A percentile compares a stretch with the other conserved stretches of the same genome.
Conservation (phyloP, 2,113 vertebrate genomes). For the Montifringilla adamsi region DNA sequence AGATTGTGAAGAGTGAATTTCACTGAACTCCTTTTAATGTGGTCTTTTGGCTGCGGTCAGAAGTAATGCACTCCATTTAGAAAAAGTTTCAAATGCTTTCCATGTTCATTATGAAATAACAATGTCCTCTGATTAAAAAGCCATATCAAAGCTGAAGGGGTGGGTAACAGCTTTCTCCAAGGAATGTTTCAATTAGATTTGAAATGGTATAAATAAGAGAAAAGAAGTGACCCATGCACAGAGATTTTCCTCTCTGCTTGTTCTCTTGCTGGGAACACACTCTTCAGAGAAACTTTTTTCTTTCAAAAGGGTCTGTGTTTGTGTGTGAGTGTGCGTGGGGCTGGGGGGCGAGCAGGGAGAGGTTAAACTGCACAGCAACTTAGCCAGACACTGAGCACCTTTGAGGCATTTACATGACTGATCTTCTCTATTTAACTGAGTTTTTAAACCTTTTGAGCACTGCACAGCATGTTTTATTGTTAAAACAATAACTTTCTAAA, state of each 20-base stretch:
- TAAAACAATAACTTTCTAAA: conserved; percentile 23
- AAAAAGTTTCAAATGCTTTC: conserved; percentile 62
- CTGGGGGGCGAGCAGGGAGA: background rate
- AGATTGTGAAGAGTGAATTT: background rate
- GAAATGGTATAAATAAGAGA: background rate
- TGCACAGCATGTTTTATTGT: background rate
- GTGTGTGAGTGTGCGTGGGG: background rate
- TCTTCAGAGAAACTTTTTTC: background rate
- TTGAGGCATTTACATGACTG: background rate
- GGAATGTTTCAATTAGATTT: conserved; percentile 61
- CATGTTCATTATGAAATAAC: conserved; percentile 45
- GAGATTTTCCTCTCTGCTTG: background rate
- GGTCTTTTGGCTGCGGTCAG: conserved; percentile 56
- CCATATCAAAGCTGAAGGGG: conserved; percentile 40
- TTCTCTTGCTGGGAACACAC: background rate
- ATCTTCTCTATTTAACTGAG: background rate
- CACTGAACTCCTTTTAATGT: conserved; percentile 52
- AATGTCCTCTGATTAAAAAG: conserved; percentile 70
- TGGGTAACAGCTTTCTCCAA: conserved; percentile 32
- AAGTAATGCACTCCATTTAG: conserved; percentile 27
- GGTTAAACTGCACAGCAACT: background rate
- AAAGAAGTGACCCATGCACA: background rate
- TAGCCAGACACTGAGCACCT: background rate
- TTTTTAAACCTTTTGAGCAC: background rate
- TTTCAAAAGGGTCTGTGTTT: background rate